Evolutionary conservation across 2,797 vertebrate genomes (phyloP), one percentile per base, ranked within the genome.

Genomic region (Ctenosaura bakeri): DNA sequence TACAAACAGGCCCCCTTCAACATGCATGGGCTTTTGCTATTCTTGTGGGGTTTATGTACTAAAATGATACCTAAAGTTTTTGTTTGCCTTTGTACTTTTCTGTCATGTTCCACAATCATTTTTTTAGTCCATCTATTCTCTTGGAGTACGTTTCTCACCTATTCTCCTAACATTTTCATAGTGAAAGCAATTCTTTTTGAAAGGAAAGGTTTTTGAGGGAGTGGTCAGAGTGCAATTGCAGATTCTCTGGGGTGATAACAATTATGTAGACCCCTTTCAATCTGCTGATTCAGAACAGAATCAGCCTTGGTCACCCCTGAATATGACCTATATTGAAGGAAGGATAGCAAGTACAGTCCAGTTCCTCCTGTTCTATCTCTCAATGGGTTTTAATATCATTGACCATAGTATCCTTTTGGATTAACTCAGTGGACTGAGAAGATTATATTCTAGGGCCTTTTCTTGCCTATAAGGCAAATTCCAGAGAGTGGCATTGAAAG

Each of bases 71-170:
- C 50, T 73, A 54, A 66, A 24, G 54, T 1, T 54, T 74, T 56
- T 56, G 56, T 56, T 56, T 56, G 32, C 32, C 50, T 52, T 66
- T 12, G 3, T 62, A 2, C 14, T 71, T 50, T 71, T 56, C 20
- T 52, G 16, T 26, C 12, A 46, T 29, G 12, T 29, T 12, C 4
- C 46, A 2, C 35, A 10, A 5, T 59, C 52, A 59, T 35, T 29
- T 1, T 1, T 26, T 29, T 6, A 6, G 24, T 7, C 18, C 4
- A 2, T n/a, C 9, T 7, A 1, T 38, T 18, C 69, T 7, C 4
- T 85, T 35, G 18, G 14, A 73, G 32, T 42, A n/a, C 6, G n/a
- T 29, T 66, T 14, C 2, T 54, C 32, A 35, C 12, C 18, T 35
- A 3, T 71, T 52, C n/a, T 54, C 69, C 50, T 52, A 35, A n/a